Evolutionary conservation across 2,888 invertebrate species (phyloP), one percentile per base, ranked within the genome.

Genomic region (Branchellion lobata): DNA sequence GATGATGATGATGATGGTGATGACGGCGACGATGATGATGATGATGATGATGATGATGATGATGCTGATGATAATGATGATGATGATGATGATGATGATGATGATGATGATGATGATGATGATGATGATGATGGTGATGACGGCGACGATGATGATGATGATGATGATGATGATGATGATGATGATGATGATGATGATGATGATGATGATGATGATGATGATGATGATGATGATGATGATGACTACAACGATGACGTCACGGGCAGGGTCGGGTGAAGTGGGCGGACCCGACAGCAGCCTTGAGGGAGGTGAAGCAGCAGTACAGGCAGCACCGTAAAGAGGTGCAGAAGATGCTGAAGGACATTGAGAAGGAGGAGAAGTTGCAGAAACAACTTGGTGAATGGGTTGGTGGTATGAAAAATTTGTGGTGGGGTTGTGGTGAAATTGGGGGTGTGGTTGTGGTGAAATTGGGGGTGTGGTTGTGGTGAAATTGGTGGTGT

Each of bases 111-210:
- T 68, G 68, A 34, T 34, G 78, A 69, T 68, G 78, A 40, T 78
- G 78, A 69, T 78, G 78, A 36, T 78, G 34, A 69, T 78, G 33
- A 40, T 73, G 74, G 36, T 73, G 36, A 36, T 3, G 34, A 34
- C 31, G 34, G 31, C 21, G 31, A 33, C 31, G 14, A 29, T 1
- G 27, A 69, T 29, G 69, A 31, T 69, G 31, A 27, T 69, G 69
- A 34, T 33, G 34, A 31, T 69, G 31, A 24, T 33, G 40, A 40
- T n/a, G 34, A 73, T 34, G 78, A 53, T 73, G 71, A 1, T 73
- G 78, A 40, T 71, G 40, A 75, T 0, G 79, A 79, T 57, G 73
- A 79, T 57, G 79, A 79, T n/a, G 75, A 73, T 79, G 79, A 74
- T 73, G 73, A 79, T 79, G 74, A 76, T 76, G 75, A 53, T 76